phyloP scores from a whole-genome alignment of 2,113 vertebrate species.

The Zosterops lateralis region DNA sequence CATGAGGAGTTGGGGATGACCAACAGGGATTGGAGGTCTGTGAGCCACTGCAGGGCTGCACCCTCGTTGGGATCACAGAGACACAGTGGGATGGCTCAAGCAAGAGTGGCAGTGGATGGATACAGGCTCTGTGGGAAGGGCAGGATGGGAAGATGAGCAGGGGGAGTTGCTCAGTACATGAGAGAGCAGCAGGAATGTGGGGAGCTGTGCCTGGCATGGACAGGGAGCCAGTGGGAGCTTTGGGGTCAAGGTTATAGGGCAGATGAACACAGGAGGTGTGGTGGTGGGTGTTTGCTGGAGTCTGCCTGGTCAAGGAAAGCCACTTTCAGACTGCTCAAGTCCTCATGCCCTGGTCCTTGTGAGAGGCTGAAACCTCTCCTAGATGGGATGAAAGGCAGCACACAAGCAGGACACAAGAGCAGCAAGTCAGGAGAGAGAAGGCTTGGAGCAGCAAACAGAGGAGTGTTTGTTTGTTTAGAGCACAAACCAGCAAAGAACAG shows the following conservation, averaged over 20 bases:
- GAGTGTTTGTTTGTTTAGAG: not conserved
- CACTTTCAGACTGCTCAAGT: not conserved
- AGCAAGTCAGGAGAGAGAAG: not conserved
- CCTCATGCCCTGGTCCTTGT: not conserved
- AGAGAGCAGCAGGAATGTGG: not conserved
- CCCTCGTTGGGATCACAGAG: fast-evolving
- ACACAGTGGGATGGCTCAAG: fast-evolving
- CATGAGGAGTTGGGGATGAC: fast-evolving
- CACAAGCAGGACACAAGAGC: not conserved
- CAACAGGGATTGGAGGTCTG: fast-evolving
- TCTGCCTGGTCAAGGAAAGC: not conserved
- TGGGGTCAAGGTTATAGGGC: not conserved
- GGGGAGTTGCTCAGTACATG: fast-evolving
- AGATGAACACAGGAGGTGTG: not conserved
- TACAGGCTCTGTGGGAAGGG: not conserved
- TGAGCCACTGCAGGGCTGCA: not conserved
- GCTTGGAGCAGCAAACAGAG: not conserved
- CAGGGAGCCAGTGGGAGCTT: not conserved
- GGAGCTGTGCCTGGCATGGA: not conserved
- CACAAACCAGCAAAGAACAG: not conserved
- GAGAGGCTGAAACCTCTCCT: not conserved
- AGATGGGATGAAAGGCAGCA: not conserved
- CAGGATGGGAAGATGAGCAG: not conserved
- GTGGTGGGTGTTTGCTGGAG: not conserved
- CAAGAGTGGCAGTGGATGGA: not conserved